phyloP scores from a whole-genome alignment of 2,113 vertebrate species.

The Fukomys damarensis region DNA sequence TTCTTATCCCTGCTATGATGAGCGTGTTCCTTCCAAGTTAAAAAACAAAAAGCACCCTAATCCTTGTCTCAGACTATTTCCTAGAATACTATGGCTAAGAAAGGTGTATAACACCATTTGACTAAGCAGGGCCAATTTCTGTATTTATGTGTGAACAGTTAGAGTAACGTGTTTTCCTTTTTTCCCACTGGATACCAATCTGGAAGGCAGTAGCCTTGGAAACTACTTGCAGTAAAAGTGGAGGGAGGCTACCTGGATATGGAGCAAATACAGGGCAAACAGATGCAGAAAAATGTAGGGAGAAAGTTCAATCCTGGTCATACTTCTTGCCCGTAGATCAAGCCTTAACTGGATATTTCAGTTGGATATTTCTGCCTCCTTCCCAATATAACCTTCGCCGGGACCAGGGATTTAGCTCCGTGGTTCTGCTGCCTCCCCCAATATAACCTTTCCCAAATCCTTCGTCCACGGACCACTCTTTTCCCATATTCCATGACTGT shows the following conservation, averaged over 20 bases:
- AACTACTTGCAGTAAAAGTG: neutral
- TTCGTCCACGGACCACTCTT: neutral
- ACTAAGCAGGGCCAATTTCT: neutral
- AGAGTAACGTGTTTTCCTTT: neutral
- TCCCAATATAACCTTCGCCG: neutral
- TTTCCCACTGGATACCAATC: neutral
- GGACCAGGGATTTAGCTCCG: too few relatives aligned
- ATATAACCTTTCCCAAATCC: neutral
- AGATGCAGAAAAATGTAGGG: neutral
- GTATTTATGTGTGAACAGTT: neutral
- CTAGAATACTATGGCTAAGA: neutral
- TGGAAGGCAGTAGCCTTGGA: neutral
- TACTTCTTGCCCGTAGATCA: neutral
- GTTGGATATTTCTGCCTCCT: neutral
- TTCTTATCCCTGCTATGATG: neutral
- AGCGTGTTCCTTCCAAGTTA: neutral
- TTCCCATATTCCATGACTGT: neutral
- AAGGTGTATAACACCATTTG: neutral
- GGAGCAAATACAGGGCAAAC: neutral
- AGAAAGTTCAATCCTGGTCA: neutral
- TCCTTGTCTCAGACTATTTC: neutral
- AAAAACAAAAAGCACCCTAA: neutral
- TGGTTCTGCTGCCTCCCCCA: neutral
- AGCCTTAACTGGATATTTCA: neutral
- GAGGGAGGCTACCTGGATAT: neutral